Conservation (phyloP, 2,888 invertebrate genomes). For the Oscheius sp. region DNA sequence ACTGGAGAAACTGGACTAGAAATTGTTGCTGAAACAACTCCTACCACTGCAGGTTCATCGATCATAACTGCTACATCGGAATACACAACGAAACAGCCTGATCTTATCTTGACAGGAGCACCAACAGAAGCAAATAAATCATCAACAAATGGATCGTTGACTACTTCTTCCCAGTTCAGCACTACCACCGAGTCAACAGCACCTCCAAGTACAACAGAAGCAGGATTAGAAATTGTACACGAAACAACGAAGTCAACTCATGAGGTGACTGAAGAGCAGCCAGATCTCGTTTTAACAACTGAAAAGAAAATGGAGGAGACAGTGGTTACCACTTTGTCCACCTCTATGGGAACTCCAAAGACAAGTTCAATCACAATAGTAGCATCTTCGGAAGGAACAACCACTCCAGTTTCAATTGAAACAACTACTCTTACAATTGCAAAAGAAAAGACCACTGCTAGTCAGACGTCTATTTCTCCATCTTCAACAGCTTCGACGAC, state of each 20-base stretch:
- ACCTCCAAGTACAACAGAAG: slow-evolving; percentile 2
- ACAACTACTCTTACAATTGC: not conserved
- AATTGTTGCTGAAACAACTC: slow-evolving; percentile 4
- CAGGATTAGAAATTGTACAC: slow-evolving; percentile 29
- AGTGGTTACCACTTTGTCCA: too few relatives aligned
- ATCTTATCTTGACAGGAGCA: not conserved
- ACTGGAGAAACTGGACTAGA: slow-evolving; percentile 6
- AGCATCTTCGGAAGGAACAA: too few relatives aligned
- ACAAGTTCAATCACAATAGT: too few relatives aligned
- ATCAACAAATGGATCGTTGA: not conserved
- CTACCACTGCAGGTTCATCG: not conserved
- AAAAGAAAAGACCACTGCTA: too few relatives aligned
- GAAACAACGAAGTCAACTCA: slow-evolving; percentile 4
- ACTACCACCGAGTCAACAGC: not conserved
- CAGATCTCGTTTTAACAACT: slow-evolving; percentile 9
- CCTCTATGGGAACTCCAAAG: too few relatives aligned
- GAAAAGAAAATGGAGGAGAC: too few relatives aligned
- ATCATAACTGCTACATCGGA: slow-evolving; percentile 1
- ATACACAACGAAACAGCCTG: not conserved
- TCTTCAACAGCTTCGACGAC: not conserved
- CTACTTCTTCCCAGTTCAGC: too few relatives aligned
- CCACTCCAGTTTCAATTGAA: not conserved
- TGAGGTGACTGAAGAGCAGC: not conserved
- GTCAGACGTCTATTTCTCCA: not conserved
- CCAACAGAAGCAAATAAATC: not conserved